Evolutionary conservation across 2,113 vertebrate genomes (phyloP).

Genomic region (Oxyura jamaicensis): DNA sequence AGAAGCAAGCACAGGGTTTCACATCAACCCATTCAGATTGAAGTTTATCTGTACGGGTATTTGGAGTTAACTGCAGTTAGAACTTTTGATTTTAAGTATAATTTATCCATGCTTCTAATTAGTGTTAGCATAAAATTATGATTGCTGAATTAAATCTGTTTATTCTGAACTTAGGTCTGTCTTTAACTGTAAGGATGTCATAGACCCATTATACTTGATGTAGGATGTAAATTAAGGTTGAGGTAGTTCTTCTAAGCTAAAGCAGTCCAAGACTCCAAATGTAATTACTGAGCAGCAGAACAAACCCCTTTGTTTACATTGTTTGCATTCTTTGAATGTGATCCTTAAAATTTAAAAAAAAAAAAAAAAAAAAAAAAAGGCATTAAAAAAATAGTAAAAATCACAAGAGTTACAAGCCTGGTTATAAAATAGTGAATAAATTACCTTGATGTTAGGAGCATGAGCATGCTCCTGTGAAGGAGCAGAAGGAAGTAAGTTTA

Average conservation of each 20-base stretch:
- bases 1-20: background rate
- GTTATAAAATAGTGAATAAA: background rate
- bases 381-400: background rate
- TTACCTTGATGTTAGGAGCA: background rate
- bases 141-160: background rate
- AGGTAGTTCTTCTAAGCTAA: background rate
- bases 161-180: background rate
- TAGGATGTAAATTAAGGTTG: background rate
- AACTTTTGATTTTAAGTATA: background rate
- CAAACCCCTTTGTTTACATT: background rate
- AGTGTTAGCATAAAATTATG: background rate
- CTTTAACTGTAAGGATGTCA: background rate
- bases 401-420: background rate
- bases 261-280: background rate
- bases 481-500: background rate
- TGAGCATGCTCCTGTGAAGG: background rate
- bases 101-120: background rate
- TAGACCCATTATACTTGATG: background rate
- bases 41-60: background rate
- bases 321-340: background rate
- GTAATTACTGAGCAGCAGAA: background rate
- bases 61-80: background rate
- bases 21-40: background rate
- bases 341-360: background rate
- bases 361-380: background rate